Evolutionary conservation across 2,888 invertebrate species (phyloP), one percentile per base, ranked within the genome.

Genomic region (Cephonodes hylas): DNA sequence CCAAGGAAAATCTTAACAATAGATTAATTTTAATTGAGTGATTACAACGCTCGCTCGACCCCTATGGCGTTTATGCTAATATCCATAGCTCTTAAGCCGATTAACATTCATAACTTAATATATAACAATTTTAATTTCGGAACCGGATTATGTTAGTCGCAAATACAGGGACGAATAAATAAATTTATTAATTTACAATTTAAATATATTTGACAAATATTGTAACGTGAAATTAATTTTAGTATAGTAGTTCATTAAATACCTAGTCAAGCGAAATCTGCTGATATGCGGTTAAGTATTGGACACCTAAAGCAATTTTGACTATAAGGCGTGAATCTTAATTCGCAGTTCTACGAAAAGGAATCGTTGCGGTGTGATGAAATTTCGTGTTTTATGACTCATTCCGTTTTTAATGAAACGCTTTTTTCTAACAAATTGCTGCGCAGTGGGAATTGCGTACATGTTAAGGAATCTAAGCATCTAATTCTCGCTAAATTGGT

Each of bases 21-120:
- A 48, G 7, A 73, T 76, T 73, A 67, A 77, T 74, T 65, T 67
- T 69, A 75, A 79, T 76, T 73, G 79, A 77, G 67, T 70, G 69
- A 73, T 75, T 76, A 74, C 66, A 64, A 68, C 68, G 60, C 64
- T 63, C 65, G 66, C 60, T 65, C 64, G 62, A 56, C 62, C 64
- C 60, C 58, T 66, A 66, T 10, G 58, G 10, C 27, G 44, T 31
- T 42, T 44, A 59, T 59, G 44, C 27, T 59, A 59, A 44, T 59
- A 31, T 13, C 18, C 31, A 53, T 53, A 3, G 18, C 2, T 20
- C 3, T 8, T 31, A 53, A 53, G 48, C 48, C 48, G 25, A 48
- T 27, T 48, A 15, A 27, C 27, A 48, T 48, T 48, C 27, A 53
- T 31, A 53, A 18, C 53, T 53, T 27, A 15, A 31, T 53, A 20